Evolutionary conservation across 30 jellyfish, hydroid and myxozoan genomes (phyloP).

Genomic region (Aurelia sp.): DNA sequence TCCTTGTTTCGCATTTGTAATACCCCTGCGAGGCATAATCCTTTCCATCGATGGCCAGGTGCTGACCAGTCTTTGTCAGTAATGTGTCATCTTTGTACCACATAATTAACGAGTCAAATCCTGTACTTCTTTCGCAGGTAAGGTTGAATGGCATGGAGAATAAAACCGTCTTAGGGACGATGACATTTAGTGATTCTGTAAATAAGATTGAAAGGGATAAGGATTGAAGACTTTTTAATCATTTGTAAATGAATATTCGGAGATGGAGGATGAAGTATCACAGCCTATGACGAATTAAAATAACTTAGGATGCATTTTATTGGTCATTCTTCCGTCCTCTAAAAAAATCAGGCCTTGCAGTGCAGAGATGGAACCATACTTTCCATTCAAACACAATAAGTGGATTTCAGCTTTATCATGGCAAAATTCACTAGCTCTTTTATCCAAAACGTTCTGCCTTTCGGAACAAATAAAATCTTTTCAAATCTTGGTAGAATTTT

Average conservation of each 20-base stretch:
- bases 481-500: too few species aligned
- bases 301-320: too few species aligned
- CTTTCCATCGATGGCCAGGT: not conserved
- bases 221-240: not conserved
- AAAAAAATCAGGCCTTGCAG: too few species aligned
- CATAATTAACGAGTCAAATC: not conserved
- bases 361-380: too few species aligned
- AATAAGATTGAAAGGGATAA: not conserved
- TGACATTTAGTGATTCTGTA: constrained; percentile 20
- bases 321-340: too few species aligned
- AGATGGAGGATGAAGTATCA: too few species aligned
- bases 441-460: too few species aligned
- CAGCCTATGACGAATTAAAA: too few species aligned
- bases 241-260: not conserved
- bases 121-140: constrained; percentile 22
- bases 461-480: too few species aligned
- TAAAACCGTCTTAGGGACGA: not conserved
- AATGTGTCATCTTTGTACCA: constrained; percentile 49
- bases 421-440: too few species aligned
- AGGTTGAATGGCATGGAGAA: not conserved
- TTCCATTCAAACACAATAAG: too few species aligned
- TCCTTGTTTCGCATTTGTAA: constrained; percentile 13
- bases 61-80: constrained; percentile 11
- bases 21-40: constrained; percentile 22
- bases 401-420: too few species aligned